Percentiles rank a stretch among this genome's conserved stretches.
Evolutionary conservation across 2,113 vertebrate genomes (phyloP).

Genomic region (Varanus salvator): DNA sequence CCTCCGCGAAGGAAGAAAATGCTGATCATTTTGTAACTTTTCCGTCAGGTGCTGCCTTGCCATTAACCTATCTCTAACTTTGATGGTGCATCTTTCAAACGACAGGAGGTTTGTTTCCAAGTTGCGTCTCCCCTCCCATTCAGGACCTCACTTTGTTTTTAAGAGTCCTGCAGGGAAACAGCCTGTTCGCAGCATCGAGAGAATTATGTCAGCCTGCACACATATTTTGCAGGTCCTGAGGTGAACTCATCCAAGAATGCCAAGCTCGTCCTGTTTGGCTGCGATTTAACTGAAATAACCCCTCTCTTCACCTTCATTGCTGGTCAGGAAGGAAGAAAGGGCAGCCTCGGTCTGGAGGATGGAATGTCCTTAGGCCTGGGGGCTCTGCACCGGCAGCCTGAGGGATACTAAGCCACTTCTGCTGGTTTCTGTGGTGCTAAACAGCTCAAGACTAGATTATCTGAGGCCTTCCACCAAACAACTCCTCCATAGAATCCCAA

Average conservation of each 20-base stretch:
- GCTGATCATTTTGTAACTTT: neutral
- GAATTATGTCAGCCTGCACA: constrained; percentile 12
- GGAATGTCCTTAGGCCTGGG: too few species aligned
- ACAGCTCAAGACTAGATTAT: too few species aligned
- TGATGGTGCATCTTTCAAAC: neutral
- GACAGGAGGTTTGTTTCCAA: neutral
- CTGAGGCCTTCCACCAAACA: too few species aligned
- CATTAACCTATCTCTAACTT: neutral
- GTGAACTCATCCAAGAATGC: neutral
- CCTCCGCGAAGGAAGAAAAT: neutral
- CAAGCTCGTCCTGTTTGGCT: neutral
- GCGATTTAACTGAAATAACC: neutral
- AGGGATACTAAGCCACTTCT: too few species aligned
- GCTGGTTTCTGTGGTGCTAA: too few species aligned
- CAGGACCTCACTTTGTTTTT: neutral
- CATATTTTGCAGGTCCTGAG: neutral
- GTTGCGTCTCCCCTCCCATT: neutral
- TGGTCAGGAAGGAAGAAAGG: neutral
- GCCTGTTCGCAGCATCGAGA: constrained; percentile 11
- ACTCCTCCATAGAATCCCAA: too few species aligned
- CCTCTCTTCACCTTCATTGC: too few species aligned
- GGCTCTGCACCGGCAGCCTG: too few species aligned
- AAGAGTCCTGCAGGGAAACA: neutral
- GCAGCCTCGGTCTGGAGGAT: neutral
- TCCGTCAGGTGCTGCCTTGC: neutral